Conservation (phyloP, 2,113 vertebrate species). For the Nothocercus nigrocapillus region DNA sequence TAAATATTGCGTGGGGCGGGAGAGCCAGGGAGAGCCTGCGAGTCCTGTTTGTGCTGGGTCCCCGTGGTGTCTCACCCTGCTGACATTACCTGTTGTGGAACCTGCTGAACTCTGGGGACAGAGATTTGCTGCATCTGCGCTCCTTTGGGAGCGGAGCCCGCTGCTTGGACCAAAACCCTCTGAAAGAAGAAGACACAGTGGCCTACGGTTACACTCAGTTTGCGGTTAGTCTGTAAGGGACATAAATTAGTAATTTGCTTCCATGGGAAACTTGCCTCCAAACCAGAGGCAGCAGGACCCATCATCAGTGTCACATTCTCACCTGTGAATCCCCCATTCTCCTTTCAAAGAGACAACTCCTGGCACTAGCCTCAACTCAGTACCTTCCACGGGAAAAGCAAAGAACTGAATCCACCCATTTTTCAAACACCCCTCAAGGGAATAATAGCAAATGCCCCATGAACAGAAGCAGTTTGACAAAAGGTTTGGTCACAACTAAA, state of each 20-base stretch:
- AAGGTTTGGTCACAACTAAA: background rate
- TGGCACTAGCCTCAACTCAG: background rate
- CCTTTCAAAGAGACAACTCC: background rate
- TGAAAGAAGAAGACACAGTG: slow-evolving; percentile 64
- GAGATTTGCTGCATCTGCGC: slow-evolving; percentile 89
- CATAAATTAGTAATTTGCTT: background rate
- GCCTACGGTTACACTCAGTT: background rate
- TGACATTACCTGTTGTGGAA: slow-evolving; percentile 90
- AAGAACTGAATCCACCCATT: background rate
- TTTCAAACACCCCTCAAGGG: background rate
- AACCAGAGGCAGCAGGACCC: background rate
- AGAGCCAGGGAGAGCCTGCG: background rate
- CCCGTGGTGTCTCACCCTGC: background rate
- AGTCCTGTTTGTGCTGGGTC: background rate
- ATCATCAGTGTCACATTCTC: too few species aligned
- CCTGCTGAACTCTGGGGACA: slow-evolving; percentile 90
- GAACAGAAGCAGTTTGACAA: background rate
- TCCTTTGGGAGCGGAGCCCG: slow-evolving; percentile 90
- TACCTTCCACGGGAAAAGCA: background rate
- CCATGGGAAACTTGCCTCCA: background rate
- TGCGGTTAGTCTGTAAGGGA: background rate
- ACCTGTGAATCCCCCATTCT: background rate
- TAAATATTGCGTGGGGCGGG: rapidly evolving
- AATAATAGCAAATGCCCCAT: background rate
- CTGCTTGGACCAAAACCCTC: slow-evolving; percentile 94